phyloP scores from a whole-genome alignment of 2,113 vertebrate genomes.

The Numida meleagris region DNA sequence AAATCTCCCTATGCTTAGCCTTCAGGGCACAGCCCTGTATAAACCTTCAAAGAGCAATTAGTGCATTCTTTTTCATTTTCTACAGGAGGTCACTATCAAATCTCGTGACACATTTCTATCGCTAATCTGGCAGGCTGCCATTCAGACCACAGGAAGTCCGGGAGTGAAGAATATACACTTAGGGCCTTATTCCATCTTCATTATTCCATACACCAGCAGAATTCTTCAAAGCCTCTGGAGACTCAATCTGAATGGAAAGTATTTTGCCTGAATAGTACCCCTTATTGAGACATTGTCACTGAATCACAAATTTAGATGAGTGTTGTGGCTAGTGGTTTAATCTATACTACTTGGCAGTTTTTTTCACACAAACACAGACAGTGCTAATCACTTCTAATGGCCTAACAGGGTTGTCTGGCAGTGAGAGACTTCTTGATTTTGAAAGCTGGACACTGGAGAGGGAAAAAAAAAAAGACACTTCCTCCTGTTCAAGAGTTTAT shows the following conservation, averaged over 20 bases:
- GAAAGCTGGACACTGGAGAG: neutral
- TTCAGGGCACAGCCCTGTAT: neutral
- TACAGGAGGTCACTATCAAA: conserved; percentile 20
- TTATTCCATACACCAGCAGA: conserved; percentile 34
- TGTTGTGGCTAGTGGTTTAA: conserved; percentile 59
- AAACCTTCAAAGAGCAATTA: conserved; percentile 4
- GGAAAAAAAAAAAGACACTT: neutral
- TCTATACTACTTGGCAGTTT: neutral
- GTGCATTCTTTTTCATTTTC: conserved; percentile 14
- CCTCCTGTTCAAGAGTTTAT: neutral
- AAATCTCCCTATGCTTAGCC: neutral
- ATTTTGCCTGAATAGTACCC: conserved; percentile 57
- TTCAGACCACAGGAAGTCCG: conserved; percentile 52
- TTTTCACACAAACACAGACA: neutral
- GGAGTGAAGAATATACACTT: conserved; percentile 28
- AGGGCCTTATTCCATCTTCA: conserved; percentile 40
- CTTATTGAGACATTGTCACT: conserved; percentile 53
- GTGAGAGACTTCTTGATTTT: conserved; percentile 1
- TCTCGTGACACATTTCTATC: neutral
- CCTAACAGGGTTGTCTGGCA: conserved; percentile 8
- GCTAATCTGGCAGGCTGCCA: conserved; percentile 35
- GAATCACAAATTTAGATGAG: conserved; percentile 44
- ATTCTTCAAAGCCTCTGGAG: conserved; percentile 35
- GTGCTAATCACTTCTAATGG: conserved; percentile 30
- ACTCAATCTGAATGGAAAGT: conserved; percentile 52